Evolutionary conservation across 1,140 invertebrate species (phyloP).

Genomic region (Stegodyphus dumicola): DNA sequence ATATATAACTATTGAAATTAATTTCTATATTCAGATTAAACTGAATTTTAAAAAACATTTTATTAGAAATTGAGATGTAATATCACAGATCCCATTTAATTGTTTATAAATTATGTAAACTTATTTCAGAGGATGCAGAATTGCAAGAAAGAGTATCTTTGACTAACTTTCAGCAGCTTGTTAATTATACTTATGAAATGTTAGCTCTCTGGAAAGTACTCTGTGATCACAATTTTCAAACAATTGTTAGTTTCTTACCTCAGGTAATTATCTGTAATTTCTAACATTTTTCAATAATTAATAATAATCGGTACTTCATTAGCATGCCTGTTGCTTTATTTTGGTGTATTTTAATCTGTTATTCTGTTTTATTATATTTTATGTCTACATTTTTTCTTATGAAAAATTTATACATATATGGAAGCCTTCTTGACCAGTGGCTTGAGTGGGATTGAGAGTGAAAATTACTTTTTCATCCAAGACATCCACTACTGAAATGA

Average conservation of each 20-base stretch:
- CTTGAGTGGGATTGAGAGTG: too few relatives aligned
- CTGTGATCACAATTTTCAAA: conserved; percentile 91
- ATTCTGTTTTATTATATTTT: not conserved
- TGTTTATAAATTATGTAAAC: too few relatives aligned
- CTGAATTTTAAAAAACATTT: too few relatives aligned
- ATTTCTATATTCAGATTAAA: too few relatives aligned
- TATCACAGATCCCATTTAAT: too few relatives aligned
- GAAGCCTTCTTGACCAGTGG: too few relatives aligned
- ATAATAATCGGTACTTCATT: not conserved
- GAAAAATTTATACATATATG: too few relatives aligned
- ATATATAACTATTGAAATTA: too few relatives aligned
- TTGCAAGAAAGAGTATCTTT: conserved; percentile 78
- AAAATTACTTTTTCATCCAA: too few relatives aligned
- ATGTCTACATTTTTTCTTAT: not conserved
- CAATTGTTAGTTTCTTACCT: conserved; percentile 75
- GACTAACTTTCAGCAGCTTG: conserved; percentile 80
- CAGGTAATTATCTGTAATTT: conserved; percentile 67
- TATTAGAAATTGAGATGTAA: too few relatives aligned
- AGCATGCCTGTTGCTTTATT: not conserved
- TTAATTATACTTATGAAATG: conserved; percentile 87
- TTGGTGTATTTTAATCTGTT: not conserved
- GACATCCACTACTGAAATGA: too few relatives aligned
- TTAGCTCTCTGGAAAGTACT: conserved; percentile 93
- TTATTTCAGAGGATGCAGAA: conserved; percentile 62
- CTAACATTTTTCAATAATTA: not conserved